Percentiles rank a stretch among this genome's conserved stretches.
These are phyloP conservation scores for Darwinula stevensoni DNA, from an alignment of 2,888 invertebrate species.

Conservation along the genomic window DNA sequence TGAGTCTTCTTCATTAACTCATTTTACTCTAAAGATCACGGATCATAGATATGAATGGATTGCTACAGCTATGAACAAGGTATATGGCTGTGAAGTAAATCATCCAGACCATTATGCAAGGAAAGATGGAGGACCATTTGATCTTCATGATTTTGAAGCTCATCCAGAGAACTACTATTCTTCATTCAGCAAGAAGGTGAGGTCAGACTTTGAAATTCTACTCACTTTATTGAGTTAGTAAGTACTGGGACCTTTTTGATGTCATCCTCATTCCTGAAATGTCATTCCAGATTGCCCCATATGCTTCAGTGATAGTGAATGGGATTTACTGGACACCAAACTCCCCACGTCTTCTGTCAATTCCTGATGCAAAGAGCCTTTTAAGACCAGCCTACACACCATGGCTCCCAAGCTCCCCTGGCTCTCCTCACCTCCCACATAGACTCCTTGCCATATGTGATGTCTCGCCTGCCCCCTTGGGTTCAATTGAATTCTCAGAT, in stretches of 20 bases:
- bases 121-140: constrained; percentile 71
- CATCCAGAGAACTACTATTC: constrained; percentile 82
- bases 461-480: constrained; percentile 95
- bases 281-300: constrained; percentile 88
- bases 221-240: too few species aligned
- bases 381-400: constrained; percentile 63
- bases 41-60: too few species aligned
- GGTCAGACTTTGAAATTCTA: too few species aligned
- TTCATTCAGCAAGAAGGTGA: constrained; percentile 65
- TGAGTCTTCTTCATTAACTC: too few species aligned
- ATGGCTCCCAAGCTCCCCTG: constrained; percentile 29
- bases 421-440: constrained; percentile 61
- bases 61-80: constrained; percentile 63
- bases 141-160: constrained; percentile 63
- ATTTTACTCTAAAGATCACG: too few species aligned
- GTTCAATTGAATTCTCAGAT: constrained; percentile 96
- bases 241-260: too few species aligned
- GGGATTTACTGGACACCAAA: constrained; percentile 98
- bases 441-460: constrained; percentile 80
- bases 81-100: constrained; percentile 85
- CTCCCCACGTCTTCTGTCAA: constrained; percentile 77
- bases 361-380: constrained; percentile 89
- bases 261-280: too few species aligned
- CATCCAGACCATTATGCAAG: constrained; percentile 74
- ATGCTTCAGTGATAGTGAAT: constrained; percentile 84